Base-by-base conservation (phyloP, 2,888 invertebrate species). In the Eupithecia centaureata region DNA sequence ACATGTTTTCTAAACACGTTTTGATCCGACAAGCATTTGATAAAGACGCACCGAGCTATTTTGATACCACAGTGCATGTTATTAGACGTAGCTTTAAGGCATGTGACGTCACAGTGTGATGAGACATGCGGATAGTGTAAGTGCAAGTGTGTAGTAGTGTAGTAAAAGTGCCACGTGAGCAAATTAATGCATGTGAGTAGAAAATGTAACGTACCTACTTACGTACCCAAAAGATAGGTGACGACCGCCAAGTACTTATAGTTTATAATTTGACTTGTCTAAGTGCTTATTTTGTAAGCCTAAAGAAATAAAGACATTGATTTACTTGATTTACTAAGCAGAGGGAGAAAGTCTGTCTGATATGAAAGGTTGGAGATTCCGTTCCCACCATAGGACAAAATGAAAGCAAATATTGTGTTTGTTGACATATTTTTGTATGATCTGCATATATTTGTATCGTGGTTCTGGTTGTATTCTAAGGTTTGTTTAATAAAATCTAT, bases 171-270 rank as follows among this genome's bases (percentile, higher is more conserved):
- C 18, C 15, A 61, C 65, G 59, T 30, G 68, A 65, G 65, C 51
- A 57, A 67, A 65, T 65, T 68, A 68, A 68, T 64, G 32, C 56
- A 61, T 33, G 32, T 15, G 28, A 62, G 59, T 32, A 18, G 28
- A 56, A 13, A 27, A 13, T 13, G 12, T 27, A 52, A n/a, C n/a
- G n/a, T n/a, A n/a, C n/a, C n/a, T n/a, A n/a, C n/a, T n/a, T n/a
- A n/a, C n/a, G n/a, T n/a, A n/a, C n/a, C n/a, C 22, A 15, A 27
- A 47, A 22, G 22, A 47, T 22, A 18, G 8, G 10, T 32, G 32
- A 32, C 8, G n/a, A 38, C 38, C 38, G 18, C 3, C n/a, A n/a
- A n/a, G n/a, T n/a, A n/a, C n/a, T n/a, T n/a, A n/a, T n/a, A n/a
- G n/a, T n/a, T n/a, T n/a, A n/a, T n/a, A n/a, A n/a, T n/a, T n/a